Evolutionary conservation across 2,113 vertebrate species (phyloP), one percentile per base, ranked within the genome.

Genomic region (Brevimyrus niger): DNA sequence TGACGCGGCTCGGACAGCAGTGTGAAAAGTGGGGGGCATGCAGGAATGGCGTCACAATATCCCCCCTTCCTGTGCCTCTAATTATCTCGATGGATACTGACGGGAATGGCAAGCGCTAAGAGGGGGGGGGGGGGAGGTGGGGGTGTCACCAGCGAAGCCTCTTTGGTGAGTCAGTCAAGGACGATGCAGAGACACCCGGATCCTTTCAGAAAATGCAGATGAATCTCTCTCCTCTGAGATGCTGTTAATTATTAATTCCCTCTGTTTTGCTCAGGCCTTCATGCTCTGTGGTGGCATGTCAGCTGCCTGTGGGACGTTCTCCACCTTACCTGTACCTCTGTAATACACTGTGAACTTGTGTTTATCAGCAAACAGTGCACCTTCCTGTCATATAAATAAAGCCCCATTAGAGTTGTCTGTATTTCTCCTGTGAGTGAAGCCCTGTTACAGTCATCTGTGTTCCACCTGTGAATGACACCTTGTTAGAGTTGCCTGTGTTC

Each of bases 381-480:
- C 10, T 15, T 73, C 69, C 17, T 35, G 73, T 42, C 35, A 80
- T 80, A 42, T 80, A 38, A 80, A 42, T 80, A 11, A 80, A 38
- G 35, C 73, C 73, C 35, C 73, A 19, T 80, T 80, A 80, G 13
- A 38, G 73, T 80, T 42, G 13, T 35, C 1, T 1, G 13, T 76
- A 15, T 76, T 76, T 8, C 15, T 31, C 31, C 69, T 76, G 69
- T 93, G 95, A 94, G 90, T 88, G 92, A 94, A 91, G 92, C 90
- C 46, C 86, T 48, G 61, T 91, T 58, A 90, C 27, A 31, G 65
- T 73, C 1, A 92, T 90, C 55, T 85, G 31, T 73, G n/a, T 73
- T 73, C 65, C 13, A 10, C 65, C 31, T 35, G 65, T 94, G 95
- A 94, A 90, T 88, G 92, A 94, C 92, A 93, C 90, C 55, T 82